Evolutionary conservation across 1,140 invertebrate species (phyloP).

Genomic region (Cephus cinctus): DNA sequence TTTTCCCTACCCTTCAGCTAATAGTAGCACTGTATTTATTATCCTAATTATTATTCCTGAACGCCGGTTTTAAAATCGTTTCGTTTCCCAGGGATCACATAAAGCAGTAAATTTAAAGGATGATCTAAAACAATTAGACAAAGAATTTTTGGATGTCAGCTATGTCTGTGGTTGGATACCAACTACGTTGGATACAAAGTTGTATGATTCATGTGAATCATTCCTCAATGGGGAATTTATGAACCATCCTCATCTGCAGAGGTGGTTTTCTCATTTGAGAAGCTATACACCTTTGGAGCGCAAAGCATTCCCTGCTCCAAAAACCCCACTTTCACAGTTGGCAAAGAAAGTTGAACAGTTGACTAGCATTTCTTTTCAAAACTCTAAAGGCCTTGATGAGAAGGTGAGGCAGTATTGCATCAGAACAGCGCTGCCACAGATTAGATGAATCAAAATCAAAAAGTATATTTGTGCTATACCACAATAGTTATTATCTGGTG

Average conservation of each 20-base stretch:
- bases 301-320: conserved; percentile 40
- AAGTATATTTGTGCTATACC: no score
- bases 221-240: conserved; percentile 43
- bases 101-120: conserved; percentile 21
- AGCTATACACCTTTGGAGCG: conserved; percentile 59
- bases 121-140: conserved; percentile 37
- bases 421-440: conserved; percentile 32
- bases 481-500: no score
- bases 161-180: conserved; percentile 60
- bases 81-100: conserved; percentile 7
- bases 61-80: conserved; percentile 1
- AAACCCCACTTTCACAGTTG: conserved; percentile 14
- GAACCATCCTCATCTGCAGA: conserved; percentile 52
- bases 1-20: no score
- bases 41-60: conserved; percentile 5
- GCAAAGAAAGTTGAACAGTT: conserved; percentile 21
- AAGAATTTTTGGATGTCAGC: conserved; percentile 56
- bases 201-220: conserved; percentile 48
- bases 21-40: not conserved
- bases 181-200: conserved; percentile 53
- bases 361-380: conserved; percentile 6
- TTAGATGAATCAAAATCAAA: no score
- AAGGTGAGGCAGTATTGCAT: conserved; percentile 42
- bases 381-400: conserved; percentile 26
- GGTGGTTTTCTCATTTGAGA: conserved; percentile 63